A percentile compares a stretch with the other conserved stretches of the same genome.
Evolutionary conservation across 2,888 invertebrate species (phyloP).

Genomic region (Argyra leucocephala): DNA sequence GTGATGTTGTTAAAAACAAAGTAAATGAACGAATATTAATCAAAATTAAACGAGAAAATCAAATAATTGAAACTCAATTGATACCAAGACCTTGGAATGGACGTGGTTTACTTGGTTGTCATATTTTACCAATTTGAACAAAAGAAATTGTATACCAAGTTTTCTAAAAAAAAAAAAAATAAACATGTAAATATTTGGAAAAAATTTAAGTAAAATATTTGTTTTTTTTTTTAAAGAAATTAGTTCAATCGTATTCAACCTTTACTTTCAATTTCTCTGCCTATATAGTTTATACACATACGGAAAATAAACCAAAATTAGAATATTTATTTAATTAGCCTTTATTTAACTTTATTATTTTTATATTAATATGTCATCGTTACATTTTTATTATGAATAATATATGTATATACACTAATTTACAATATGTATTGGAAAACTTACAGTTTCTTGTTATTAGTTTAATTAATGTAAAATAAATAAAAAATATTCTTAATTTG

Average conservation of each 20-base stretch:
- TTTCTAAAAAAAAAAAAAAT: no score
- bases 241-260: no score
- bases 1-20: slow-evolving; percentile 56
- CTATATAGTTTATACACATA: no score
- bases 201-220: no score
- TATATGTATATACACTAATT: background rate
- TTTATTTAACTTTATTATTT: background rate
- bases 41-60: slow-evolving; percentile 48
- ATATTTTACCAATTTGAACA: slow-evolving; percentile 38
- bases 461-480: no score
- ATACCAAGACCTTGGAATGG: slow-evolving; percentile 69
- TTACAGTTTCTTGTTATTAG: no score
- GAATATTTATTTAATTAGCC: background rate
- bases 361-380: background rate
- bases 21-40: slow-evolving; percentile 47
- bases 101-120: slow-evolving; percentile 67
- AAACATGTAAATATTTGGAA: no score
- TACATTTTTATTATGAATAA: background rate
- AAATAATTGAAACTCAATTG: slow-evolving; percentile 50
- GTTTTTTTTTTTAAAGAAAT: no score
- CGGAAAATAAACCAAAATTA: background rate
- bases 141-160: no score
- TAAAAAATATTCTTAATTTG: no score
- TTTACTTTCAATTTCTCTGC: no score
- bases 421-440: no score